Base-by-base conservation (phyloP, 2,888 invertebrate genomes). In the Quadriops clusia region DNA sequence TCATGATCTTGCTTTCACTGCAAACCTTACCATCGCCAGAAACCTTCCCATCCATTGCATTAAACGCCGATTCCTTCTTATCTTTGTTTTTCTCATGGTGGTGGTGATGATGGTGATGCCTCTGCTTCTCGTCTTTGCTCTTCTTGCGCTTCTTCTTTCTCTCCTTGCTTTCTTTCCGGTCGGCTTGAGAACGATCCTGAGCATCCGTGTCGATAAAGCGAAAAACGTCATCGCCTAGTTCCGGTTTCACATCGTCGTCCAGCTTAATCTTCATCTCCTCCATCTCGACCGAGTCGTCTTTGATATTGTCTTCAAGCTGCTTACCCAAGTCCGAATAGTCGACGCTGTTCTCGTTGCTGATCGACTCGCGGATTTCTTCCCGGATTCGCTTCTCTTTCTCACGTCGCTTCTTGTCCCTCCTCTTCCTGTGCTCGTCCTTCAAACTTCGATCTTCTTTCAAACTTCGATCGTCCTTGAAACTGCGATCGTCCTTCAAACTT, bases 111-210 rank as follows among this genome's bases (percentile, higher is more conserved):
- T 76, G 73, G 47, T 75, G 36, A 18, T 78, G 72, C 47, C 68
- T 73, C 41, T 75, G 73, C 40, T 74, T 71, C 37, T 84, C 84
- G 46, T 85, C 85, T 53, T 77, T 82, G 30, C 74, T 82, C 51
- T 78, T 81, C 56, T 85, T 86, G 46, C 83, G 76, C 56, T 85
- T 86, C 61, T 86, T 86, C 58, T 81, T 84, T 59, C 79, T 83
- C 44, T 84, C 83, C 51, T 77, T 80, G 29, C 65, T 64, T 41
- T 80, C 72, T 58, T 70, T 65, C 46, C 67, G 51, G 43, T 63
- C 68, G 47, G 67, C 50, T 46, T 58, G 51, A 49, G 49, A 48
- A n/a, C 20, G 7, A 4, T 34, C 33, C n/a, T 18, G 33, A 4
- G 32, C 66, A 68, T 46, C 71, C 25, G 66, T 70, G 41, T 75